Conservation (phyloP, 2,797 vertebrate genomes). For the Potorous gilbertii region DNA sequence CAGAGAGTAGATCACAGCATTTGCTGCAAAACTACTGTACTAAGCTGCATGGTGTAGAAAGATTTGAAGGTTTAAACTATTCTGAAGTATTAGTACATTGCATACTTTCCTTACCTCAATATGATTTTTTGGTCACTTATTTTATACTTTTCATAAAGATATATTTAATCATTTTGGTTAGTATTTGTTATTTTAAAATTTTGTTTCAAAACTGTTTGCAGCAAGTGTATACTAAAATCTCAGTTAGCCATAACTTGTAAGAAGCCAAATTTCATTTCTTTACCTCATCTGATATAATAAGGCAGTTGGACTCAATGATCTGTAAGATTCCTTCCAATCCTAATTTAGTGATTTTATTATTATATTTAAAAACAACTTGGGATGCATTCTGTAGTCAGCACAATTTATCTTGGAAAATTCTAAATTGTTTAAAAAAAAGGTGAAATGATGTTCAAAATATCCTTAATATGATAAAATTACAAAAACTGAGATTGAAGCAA, state of each 20-base stretch:
- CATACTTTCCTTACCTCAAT: neutral
- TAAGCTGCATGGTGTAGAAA: neutral
- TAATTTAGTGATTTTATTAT: neutral
- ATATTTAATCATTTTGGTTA: slow-evolving; percentile 30
- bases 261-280: slow-evolving; percentile 22
- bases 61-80: neutral
- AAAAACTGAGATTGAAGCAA: slow-evolving; percentile 29
- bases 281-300: neutral
- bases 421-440: slow-evolving; percentile 28
- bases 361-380: neutral
- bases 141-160: slow-evolving; percentile 8
- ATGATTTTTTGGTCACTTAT: slow-evolving; percentile 27
- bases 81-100: neutral
- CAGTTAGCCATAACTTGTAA: neutral
- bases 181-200: slow-evolving; percentile 5
- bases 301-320: neutral
- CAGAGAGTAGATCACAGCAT: slow-evolving; percentile 21
- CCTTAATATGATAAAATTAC: slow-evolving; percentile 49
- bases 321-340: neutral
- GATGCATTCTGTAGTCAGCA: neutral
- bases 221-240: neutral
- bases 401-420: slow-evolving; percentile 15
- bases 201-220: neutral
- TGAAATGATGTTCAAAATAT: neutral
- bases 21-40: slow-evolving; percentile 14